phyloP scores from a whole-genome alignment of 2,888 invertebrate species.

The Standfussiana lucernea region DNA sequence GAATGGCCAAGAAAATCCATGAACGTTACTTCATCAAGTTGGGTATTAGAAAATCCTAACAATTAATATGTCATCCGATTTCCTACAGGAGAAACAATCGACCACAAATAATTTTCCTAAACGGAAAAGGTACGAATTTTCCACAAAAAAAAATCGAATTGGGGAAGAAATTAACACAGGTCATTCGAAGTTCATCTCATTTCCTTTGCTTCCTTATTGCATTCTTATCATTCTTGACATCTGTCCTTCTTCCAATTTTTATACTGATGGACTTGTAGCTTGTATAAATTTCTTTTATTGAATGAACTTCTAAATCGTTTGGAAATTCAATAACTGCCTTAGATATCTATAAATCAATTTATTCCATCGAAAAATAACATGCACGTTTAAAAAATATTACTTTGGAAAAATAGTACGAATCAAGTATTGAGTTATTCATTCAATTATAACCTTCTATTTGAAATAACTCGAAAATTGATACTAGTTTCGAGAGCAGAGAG shows the following conservation, averaged over 20 bases:
- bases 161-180: slow-evolving; percentile 34
- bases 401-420: background rate
- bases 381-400: background rate
- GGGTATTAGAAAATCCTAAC: background rate
- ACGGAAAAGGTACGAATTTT: background rate
- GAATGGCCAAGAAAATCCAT: background rate
- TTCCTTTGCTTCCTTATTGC: slow-evolving; percentile 53
- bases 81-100: background rate
- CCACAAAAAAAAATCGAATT: background rate
- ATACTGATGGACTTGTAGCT: background rate
- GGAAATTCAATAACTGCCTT: background rate
- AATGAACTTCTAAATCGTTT: background rate
- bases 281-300: background rate
- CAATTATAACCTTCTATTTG: background rate
- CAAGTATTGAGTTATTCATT: background rate
- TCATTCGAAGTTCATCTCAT: slow-evolving; percentile 49
- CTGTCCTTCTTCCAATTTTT: slow-evolving; percentile 27
- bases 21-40: background rate
- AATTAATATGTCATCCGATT: background rate
- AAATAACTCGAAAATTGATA: background rate
- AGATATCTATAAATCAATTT: background rate
- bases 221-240: slow-evolving; percentile 53
- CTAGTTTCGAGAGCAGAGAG: background rate
- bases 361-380: background rate
- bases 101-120: background rate